Evolutionary conservation across 2,797 vertebrate species (phyloP), one percentile per base, ranked within the genome.

Genomic region (Coluber constrictor): DNA sequence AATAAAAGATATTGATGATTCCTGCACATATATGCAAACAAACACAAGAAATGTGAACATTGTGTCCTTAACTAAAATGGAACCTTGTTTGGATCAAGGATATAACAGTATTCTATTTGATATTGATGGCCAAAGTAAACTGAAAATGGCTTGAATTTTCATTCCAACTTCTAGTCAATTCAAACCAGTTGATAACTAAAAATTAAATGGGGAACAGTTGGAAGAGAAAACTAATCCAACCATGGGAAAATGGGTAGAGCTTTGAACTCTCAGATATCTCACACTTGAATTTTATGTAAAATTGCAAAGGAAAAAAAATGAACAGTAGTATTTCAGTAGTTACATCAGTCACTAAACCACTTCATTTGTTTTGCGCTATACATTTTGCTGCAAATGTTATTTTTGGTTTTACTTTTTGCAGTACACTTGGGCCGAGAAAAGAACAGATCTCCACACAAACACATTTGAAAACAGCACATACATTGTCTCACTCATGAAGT

Each of bases 401-500:
- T 86, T 87, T 59, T 8, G n/a, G 16, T 23, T 91, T 91, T 7
- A 47, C 27, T 23, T 47, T 60, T n/a, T 32, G 20, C 1, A 25
- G 18, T 56, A 11, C 43, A 59, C 79, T 88, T 79, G 55, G 59
- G 60, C 66, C 7, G 9, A 51, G 51, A 56, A 43, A 87, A 94
- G 74, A 54, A 18, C 32, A 74, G n/a, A 74, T 16, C 15, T 15
- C 32, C 32, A 74, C 7, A 79, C 16, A 74, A 37, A 20, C 16
- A 74, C n/a, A 74, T 79, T 79, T 79, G 18, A 37, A 93, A 47
- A 55, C 66, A 93, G 87, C 94, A 93, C 94, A 70, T 43, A 32
- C 60, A 37, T 86, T 54, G 59, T 91, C 70, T 92, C 29, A 51
- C 90, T 7, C 91, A 94, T 96, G 94, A 91, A 61, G 60, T 93